Base-by-base conservation (phyloP, 2,113 vertebrate genomes). In the Dasyornis broadbenti region DNA sequence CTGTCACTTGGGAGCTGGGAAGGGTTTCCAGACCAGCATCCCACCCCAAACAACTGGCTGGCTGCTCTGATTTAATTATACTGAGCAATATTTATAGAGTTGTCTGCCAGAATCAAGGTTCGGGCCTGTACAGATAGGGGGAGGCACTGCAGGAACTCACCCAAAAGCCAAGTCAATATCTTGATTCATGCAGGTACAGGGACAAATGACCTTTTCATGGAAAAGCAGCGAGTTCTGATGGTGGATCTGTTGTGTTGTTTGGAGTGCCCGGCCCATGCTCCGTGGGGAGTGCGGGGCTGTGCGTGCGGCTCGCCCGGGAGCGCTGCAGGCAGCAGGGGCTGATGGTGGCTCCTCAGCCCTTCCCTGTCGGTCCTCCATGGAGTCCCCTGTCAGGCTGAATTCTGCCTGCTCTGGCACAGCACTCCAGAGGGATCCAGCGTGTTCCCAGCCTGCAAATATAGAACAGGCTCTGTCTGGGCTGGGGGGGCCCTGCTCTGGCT, bases 361-460 rank as follows among this genome's bases (percentile, higher is more conserved):
- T 95, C 69, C 73, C 44, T 20, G 1, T 2, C 27, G 37, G 1
- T 47, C 28, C 45, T 79, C 45, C 56, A 1, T 16, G 33, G 60
- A 52, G 47, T 69, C 52, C 15, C 11, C 84, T 95, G 95, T 91
- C 93, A 82, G 82, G 39, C 81, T 70, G 63, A 63, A 65, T 95
- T 60, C 39, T 82, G 13, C 18, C 84, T 10, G 28, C 42, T 73
- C 18, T 70, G 72, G n/a, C 27, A 13, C 63, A 92, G 89, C 63
- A 54, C 53, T 28, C 44, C 50, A 6, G 87, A 72, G 89, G 75
- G 82, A 23, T 12, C 13, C 45, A 33, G 63, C 1, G 0, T 42
- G 31, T 49, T 92, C 78, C 83, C 2, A 9, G 42, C 69, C 89
- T 64, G 44, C 37, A 60, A 2, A 35, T 1, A 4, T 0, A 78